Percentiles rank a stretch among this genome's conserved stretches.
phyloP scores from a whole-genome alignment of 2,797 vertebrate genomes.

The Anabas testudineus region DNA sequence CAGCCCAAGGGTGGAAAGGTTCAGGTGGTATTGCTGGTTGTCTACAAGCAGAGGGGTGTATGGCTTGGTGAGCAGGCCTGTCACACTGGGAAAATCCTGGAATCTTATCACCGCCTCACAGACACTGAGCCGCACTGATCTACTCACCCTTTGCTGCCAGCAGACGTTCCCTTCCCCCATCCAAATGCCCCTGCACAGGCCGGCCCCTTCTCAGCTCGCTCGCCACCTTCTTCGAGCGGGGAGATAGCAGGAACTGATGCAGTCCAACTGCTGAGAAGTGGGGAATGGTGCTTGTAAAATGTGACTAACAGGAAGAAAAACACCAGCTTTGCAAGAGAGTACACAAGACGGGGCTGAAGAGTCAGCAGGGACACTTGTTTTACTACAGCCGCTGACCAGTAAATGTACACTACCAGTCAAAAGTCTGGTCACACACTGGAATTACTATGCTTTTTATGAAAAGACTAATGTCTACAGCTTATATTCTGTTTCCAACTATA shows the following conservation, averaged over 20 bases:
- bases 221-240: conserved; percentile 68
- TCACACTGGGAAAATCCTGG: conserved; percentile 87
- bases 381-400: not conserved
- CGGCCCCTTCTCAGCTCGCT: conserved; percentile 71
- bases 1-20: conserved; percentile 49
- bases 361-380: conserved; percentile 1
- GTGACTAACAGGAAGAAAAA: conserved; percentile 48
- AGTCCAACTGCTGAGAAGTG: conserved; percentile 73
- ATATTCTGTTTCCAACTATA: too few relatives aligned
- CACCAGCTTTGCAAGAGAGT: conserved; percentile 35
- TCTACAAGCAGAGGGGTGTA: conserved; percentile 73
- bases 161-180: conserved; percentile 82
- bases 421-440: too few relatives aligned
- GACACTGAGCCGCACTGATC: conserved; percentile 87
- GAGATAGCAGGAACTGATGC: conserved; percentile 79
- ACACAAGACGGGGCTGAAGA: conserved; percentile 16
- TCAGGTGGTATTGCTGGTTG: conserved; percentile 65
- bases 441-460: too few relatives aligned
- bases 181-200: conserved; percentile 75
- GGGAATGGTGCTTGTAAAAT: conserved; percentile 71
- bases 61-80: conserved; percentile 83
- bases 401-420: too few relatives aligned
- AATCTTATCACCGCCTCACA: conserved; percentile 88
- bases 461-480: too few relatives aligned
- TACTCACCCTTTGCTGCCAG: conserved; percentile 86